Evolutionary conservation across 2,797 vertebrate species (phyloP), one percentile per base, ranked within the genome.

Genomic region (Poecilia picta): DNA sequence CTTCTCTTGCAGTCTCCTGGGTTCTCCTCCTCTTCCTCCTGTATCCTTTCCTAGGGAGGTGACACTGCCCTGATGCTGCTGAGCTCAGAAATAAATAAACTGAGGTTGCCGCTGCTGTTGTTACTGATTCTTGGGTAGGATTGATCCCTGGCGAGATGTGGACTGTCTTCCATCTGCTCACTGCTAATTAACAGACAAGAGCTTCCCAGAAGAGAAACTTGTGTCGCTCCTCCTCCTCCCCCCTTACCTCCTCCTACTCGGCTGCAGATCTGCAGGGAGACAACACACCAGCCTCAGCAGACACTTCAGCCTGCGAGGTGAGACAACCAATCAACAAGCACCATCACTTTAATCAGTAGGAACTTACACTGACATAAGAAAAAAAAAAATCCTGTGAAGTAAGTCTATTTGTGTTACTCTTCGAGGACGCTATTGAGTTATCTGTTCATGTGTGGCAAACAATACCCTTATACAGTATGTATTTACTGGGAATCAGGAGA

Each of bases 141-240:
- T 87, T 89, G 90, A 94, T 95, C 94, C 92, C 88, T 81, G 83
- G 90, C 28, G 89, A 94, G 85, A 91, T 82, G 87, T 87, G 87
- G 88, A 93, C 89, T 91, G 86, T 90, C 89, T 92, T 93, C 94
- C 94, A 95, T 95, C 92, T 95, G 94, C 89, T 94, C 81, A 13
- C 76, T 79, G 78, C 94, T 95, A 94, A 96, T 95, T 94, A 95
- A 94, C 94, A 95, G 92, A 93, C 92, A 89, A 85, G 88, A 87
- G 89, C 73, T 76, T 93, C 93, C 89, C 92, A 83, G 80, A 85
- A 90, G 91, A 91, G 83, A 74, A 86, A 76, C 85, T 76, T 66
- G 74, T 73, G 83, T 81, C 45, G 49, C 88, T 82, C 77, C 77
- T 84, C 85, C 79, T 88, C 47, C 47, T 39, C 46, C 72, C 28